Conservation (phyloP, 2,113 vertebrate species). For the Fregata magnificens region DNA sequence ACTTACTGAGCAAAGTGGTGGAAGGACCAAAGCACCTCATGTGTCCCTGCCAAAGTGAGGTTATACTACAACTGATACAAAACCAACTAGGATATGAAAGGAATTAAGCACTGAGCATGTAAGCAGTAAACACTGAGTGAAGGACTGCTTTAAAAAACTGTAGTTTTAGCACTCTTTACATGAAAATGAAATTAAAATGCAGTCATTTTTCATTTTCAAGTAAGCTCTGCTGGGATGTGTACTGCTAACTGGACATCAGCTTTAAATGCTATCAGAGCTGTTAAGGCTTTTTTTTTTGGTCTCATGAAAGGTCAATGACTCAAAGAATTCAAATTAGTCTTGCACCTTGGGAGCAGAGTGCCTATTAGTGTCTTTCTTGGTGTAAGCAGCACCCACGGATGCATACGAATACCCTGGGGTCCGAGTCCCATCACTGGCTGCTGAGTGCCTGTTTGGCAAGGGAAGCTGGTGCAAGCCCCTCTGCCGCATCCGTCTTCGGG, state of each 20-base stretch:
- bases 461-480: neutral
- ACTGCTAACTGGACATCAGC: neutral
- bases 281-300: neutral
- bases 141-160: neutral
- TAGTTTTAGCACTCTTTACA: neutral
- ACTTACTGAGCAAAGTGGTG: neutral
- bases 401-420: rapidly evolving
- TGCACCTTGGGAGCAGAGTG: neutral
- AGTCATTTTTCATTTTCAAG: neutral
- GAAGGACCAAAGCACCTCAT: neutral
- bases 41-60: neutral
- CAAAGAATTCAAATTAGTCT: neutral
- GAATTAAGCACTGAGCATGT: neutral
- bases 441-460: rapidly evolving
- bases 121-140: neutral
- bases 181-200: neutral
- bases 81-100: neutral
- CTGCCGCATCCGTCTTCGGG: rapidly evolving
- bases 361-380: neutral
- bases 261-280: neutral
- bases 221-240: neutral
- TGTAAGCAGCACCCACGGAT: neutral
- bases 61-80: neutral
- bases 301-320: neutral
- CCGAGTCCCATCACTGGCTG: rapidly evolving